Conservation (phyloP, 2,113 vertebrate genomes). For the Osmerus eperlanus region DNA sequence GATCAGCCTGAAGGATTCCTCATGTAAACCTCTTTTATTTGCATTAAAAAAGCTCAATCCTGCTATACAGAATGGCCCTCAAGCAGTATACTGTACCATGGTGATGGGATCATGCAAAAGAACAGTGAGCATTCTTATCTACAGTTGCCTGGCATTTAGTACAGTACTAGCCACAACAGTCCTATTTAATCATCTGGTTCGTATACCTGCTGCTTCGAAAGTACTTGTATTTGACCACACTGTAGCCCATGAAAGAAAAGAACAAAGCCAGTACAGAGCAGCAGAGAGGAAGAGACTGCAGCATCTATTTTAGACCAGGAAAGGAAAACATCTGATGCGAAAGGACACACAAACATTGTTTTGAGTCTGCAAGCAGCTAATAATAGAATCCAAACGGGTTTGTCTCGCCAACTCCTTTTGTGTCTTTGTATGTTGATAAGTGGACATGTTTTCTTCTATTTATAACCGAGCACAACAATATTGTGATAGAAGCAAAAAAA, state of each 20-base stretch:
- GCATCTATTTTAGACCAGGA: slow-evolving; percentile 1
- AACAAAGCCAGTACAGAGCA: background rate
- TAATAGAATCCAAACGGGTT: slow-evolving; percentile 56
- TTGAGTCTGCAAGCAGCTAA: slow-evolving; percentile 31
- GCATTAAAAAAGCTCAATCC: too few species aligned
- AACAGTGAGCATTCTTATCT: too few species aligned
- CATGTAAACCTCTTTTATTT: too few species aligned
- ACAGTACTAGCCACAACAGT: too few species aligned
- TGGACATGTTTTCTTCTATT: slow-evolving; percentile 49
- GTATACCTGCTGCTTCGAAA: too few species aligned
- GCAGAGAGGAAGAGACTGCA: background rate
- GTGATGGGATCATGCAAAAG: too few species aligned
- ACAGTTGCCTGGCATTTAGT: too few species aligned
- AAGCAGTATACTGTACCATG: too few species aligned
- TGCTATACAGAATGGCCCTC: too few species aligned
- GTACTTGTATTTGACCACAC: background rate
- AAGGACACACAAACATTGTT: slow-evolving; percentile 47
- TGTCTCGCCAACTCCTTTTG: slow-evolving; percentile 50
- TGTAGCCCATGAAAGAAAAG: background rate
- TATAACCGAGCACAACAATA: slow-evolving; percentile 50
- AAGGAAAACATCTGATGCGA: slow-evolving; percentile 36
- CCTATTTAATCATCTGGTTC: too few species aligned
- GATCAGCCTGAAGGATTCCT: too few species aligned
- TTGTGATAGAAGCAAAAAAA: slow-evolving; percentile 50
- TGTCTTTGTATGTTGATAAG: slow-evolving; percentile 48